These are phyloP conservation scores for Sterrhoptilus dennistouni DNA, from an alignment of 2,113 vertebrate species.

Conservation along the genomic window DNA sequence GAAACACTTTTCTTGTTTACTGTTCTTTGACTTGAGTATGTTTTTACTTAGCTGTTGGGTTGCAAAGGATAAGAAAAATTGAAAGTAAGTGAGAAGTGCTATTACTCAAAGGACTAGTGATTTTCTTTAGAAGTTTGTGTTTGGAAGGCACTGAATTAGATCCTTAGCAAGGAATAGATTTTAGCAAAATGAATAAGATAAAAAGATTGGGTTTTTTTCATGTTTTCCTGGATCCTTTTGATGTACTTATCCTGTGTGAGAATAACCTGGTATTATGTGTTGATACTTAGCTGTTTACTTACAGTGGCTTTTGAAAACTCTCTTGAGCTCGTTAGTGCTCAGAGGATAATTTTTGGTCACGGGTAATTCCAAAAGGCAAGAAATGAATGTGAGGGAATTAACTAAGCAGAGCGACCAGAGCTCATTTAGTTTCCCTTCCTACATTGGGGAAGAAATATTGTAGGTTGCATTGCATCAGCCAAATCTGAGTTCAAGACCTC, in stretches of 20 bases:
- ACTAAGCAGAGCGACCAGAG: background rate
- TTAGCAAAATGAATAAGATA: background rate
- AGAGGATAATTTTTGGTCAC: background rate
- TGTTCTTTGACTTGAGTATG: background rate
- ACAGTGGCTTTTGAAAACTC: background rate
- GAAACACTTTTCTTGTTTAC: background rate
- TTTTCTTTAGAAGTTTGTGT: background rate
- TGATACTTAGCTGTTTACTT: background rate
- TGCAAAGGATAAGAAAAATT: background rate
- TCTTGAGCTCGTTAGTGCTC: background rate
- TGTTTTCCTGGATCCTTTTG: background rate
- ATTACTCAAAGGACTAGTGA: background rate
- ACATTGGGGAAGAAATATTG: background rate
- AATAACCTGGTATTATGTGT: background rate
- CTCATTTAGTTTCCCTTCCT: background rate
- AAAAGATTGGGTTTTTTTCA: background rate
- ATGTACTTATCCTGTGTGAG: background rate
- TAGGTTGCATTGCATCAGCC: background rate
- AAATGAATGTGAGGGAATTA: background rate
- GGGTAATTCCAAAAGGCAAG: background rate
- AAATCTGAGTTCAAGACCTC: conserved; percentile 49
- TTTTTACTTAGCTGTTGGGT: background rate
- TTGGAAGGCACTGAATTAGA: background rate
- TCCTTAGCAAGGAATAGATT: background rate
- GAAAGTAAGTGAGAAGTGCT: background rate